Evolutionary conservation across 92 coral and sea anemone species (phyloP).

Genomic region (Palythoa caribaeorum): DNA sequence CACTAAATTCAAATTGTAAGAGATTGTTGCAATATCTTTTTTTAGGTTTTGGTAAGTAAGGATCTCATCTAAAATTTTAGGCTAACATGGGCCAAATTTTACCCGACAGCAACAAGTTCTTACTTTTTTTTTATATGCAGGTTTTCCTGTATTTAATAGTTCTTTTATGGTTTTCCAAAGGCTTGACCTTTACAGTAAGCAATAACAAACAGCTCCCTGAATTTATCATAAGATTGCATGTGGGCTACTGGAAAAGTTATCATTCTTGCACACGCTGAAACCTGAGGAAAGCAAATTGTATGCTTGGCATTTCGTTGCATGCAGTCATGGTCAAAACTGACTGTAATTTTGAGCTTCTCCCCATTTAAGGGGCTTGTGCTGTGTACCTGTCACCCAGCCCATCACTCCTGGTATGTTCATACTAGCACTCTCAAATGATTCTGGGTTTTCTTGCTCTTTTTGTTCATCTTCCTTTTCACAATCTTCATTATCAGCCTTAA

Average conservation of each 20-base stretch:
- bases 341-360: conserved; percentile 52
- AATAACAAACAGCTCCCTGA: conserved; percentile 17
- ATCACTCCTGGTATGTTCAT: conserved; percentile 63
- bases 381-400: conserved; percentile 74
- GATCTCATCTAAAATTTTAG: neutral
- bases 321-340: conserved; percentile 72
- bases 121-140: conserved; percentile 18
- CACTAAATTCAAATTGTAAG: neutral
- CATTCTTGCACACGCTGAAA: conserved; percentile 40
- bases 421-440: conserved; percentile 56
- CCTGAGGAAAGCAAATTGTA: conserved; percentile 59
- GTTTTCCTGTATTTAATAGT: conserved; percentile 7
- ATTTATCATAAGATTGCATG: conserved; percentile 47
- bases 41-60: neutral
- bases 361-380: conserved; percentile 71
- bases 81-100: neutral
- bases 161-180: conserved; percentile 44
- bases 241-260: conserved; percentile 67
- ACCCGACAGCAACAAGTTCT: neutral
- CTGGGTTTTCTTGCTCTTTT: conserved; percentile 7
- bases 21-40: neutral
- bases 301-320: conserved; percentile 66
- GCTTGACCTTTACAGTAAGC: conserved; percentile 50
- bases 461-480: neutral
- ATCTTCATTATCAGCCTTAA: conserved; percentile 46